Evolutionary conservation across 2,888 invertebrate genomes (phyloP), one percentile per base, ranked within the genome.

Genomic region (Pandemis heparana): DNA sequence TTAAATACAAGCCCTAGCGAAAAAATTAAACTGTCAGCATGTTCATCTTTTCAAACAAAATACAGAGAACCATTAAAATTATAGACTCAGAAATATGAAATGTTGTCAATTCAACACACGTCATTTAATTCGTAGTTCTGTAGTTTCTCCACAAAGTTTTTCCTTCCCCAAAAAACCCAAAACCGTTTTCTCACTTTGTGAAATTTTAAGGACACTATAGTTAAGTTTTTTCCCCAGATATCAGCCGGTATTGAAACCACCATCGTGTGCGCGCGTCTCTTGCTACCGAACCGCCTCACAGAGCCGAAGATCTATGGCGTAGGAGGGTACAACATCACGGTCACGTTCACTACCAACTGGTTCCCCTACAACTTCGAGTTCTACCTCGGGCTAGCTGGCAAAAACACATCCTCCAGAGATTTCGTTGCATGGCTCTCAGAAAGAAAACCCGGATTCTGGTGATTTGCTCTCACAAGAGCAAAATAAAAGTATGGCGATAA

Each of bases 211-310:
- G 23, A 32, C 23, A 32, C 23, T 41, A 7, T 53, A 48, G 18
- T 43, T 56, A 16, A 16, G 10, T 60, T 70, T 63, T 71, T 66
- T 66, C 74, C 74, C 80, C 77, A 93, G 93, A 76, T 93, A 78
- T 91, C 91, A 70, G 91, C 91, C 4, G 93, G 92, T 0, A 79
- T 91, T 10, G 88, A 91, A 59, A 87, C 86, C 51, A 90, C 87
- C 2, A 92, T 93, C 32, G 80, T 85, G 2, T 93, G 93, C 71
- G 92, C 85, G 46, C 84, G 87, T 0, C 70, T 92, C 48, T 51
- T 81, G 32, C 76, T 92, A 75, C 93, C 92, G 0, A 92, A 89
- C 75, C 85, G 89, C 1, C 77, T 87, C 10, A 60, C 79, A 1
- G 68, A 38, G 0, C 92, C 92, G 0, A 1, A 23, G 0, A 83